Base-by-base conservation (phyloP, 92 coral and sea anemone genomes). In the Phenganax subtilis region DNA sequence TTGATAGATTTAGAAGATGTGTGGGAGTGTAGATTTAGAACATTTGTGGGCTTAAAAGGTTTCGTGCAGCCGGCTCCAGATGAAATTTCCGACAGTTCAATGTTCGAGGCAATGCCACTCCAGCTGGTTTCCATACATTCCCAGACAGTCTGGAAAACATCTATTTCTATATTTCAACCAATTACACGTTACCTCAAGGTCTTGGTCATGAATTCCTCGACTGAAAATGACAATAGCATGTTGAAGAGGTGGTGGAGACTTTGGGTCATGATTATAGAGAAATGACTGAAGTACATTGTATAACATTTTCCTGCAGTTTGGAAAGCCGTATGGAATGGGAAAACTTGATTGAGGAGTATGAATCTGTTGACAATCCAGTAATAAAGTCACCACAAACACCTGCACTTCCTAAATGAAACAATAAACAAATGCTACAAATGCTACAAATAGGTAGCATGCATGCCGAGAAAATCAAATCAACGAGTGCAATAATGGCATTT, bases 181-280 rank as follows among this genome's bases (percentile, higher is more conserved):
- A 8, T 12, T 75, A 54, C 8, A 79, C 61, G 30, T 75, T 75
- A 96, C 99, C 99, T 86, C 85, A 27, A 83, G 75, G 65, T 86
- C 80, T 1, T 54, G 55, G 84, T 96, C 99, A 77, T 87, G 97
- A 72, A 86, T 66, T 52, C 99, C 99, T 4, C 55, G 60, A 57
- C 89, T 90, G 79, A 92, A 90, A 64, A 90, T 76, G 64, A 85
- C 82, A 20, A 92, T 86, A 52, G 97, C 99, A 82, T 90, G 91
- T 62, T 92, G 89, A 20, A 92, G 85, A 74, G 91, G 86, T 8
- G 94, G 82, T 0, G 93, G 93, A 51, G 84, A 89, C 7, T 72
- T 8, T 17, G 96, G 85, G 51, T 92, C 88, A 73, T 85, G 85
- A 7, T 90, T 71, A 27, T 90, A 75, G 15, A 92, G 81, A 51